Conservation (phyloP, 2,797 vertebrate species). For the Chaunax sp. region DNA sequence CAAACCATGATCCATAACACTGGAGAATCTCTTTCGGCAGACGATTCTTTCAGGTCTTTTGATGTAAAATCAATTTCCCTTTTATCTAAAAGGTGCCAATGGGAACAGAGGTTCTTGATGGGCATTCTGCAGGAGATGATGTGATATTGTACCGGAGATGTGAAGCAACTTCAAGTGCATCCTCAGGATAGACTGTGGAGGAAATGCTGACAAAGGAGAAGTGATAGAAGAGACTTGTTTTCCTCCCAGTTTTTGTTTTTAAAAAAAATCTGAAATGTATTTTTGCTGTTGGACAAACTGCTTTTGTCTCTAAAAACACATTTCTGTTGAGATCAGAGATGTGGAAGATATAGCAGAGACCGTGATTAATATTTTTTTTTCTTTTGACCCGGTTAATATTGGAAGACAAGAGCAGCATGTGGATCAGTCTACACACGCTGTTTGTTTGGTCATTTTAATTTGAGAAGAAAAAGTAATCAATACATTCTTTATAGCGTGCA, state of each 20-base stretch:
- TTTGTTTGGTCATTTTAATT: constrained; percentile 12
- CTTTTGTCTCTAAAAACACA: constrained; percentile 11
- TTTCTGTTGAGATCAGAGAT: constrained; percentile 13
- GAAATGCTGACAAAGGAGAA: constrained; percentile 13
- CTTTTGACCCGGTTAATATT: constrained; percentile 8
- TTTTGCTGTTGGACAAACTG: background rate
- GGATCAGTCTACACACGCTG: constrained; percentile 9
- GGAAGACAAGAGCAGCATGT: background rate
- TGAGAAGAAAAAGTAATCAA: constrained; percentile 14
- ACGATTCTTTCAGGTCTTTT: constrained; percentile 11
- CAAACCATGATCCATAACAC: constrained; percentile 23
- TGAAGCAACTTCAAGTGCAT: constrained; percentile 30
- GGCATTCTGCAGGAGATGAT: constrained; percentile 7
- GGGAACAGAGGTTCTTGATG: background rate
- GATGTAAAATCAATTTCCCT: constrained; percentile 32
- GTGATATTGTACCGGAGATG: constrained; percentile 10
- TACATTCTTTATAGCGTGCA: constrained; percentile 3
- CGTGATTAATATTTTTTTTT: background rate
- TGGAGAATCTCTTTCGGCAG: constrained; percentile 2
- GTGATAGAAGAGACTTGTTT: background rate
- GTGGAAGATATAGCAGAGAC: background rate
- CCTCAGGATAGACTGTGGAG: constrained; percentile 22
- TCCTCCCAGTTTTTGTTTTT: background rate
- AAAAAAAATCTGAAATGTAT: background rate
- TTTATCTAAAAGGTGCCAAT: constrained; percentile 21